Evolutionary conservation across 35 echinoderm and acorn worm genomes (phyloP).

Genomic region (Anneissia japonica): DNA sequence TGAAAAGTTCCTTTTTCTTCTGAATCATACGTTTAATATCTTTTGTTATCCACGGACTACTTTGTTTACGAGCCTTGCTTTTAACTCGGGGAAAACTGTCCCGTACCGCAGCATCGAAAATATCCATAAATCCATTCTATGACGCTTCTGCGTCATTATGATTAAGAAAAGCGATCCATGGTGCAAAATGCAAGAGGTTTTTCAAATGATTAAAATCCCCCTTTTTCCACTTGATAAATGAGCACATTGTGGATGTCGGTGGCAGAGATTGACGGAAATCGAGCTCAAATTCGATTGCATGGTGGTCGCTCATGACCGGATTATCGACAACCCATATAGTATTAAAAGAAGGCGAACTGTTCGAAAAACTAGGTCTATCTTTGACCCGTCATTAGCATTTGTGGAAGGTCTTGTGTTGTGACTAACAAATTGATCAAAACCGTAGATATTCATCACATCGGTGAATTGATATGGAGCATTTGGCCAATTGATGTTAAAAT

Average conservation of each 20-base stretch:
- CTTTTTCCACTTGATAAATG: background rate
- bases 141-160: background rate
- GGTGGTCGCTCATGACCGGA: constrained; percentile 25
- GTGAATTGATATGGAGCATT: too few species aligned
- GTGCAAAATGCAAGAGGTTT: constrained; percentile 7
- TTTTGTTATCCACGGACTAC: constrained; percentile 14
- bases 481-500: too few species aligned
- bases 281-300: constrained; percentile 4
- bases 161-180: constrained; percentile 4
- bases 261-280: constrained; percentile 3
- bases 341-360: too few species aligned
- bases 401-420: too few species aligned
- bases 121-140: constrained; percentile 11
- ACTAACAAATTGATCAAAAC: too few species aligned
- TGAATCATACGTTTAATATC: constrained; percentile 1
- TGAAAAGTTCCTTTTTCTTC: background rate
- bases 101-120: constrained; percentile 10
- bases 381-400: too few species aligned
- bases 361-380: too few species aligned
- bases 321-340: background rate
- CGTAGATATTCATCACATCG: too few species aligned
- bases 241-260: background rate
- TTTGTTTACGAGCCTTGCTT: background rate
- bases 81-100: background rate
- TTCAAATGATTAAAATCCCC: constrained; percentile 15